Percentiles rank a stretch among this genome's conserved stretches.
phyloP scores from a whole-genome alignment of 2,797 vertebrate genomes.

The Esox masquinongy region DNA sequence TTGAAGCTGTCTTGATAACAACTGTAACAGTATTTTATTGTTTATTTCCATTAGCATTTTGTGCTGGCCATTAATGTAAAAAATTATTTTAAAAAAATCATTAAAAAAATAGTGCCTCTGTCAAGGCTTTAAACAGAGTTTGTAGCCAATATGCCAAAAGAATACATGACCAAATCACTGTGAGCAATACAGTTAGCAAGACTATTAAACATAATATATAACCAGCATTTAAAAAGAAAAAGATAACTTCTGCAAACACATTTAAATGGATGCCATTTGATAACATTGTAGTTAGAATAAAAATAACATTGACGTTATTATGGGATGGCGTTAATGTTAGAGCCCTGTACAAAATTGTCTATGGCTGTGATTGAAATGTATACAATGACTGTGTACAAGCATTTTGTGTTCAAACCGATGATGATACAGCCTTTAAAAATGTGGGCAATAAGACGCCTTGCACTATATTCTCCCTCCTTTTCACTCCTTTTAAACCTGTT shows the following conservation, averaged over 20 bases:
- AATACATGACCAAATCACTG: background rate
- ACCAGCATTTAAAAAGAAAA: background rate
- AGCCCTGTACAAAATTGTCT: background rate
- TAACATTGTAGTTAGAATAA: background rate
- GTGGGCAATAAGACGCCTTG: background rate
- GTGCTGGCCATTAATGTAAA: no score
- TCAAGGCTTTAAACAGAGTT: background rate
- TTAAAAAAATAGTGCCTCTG: background rate
- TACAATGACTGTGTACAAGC: background rate
- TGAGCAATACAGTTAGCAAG: background rate
- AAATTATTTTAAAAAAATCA: no score
- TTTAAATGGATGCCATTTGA: background rate
- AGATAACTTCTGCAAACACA: background rate
- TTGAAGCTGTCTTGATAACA: background rate
- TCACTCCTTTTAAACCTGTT: slow-evolving; percentile 26
- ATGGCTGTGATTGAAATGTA: background rate
- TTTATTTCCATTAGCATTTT: background rate
- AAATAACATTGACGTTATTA: background rate
- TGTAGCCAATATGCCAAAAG: background rate
- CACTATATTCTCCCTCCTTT: slow-evolving; percentile 22
- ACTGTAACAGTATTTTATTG: background rate
- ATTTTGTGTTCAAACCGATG: background rate
- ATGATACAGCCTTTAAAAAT: background rate
- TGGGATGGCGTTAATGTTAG: background rate
- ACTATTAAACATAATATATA: background rate